Evolutionary conservation across 2,797 vertebrate species (phyloP), one percentile per base, ranked within the genome.

Genomic region (Xiphophorus birchmanni): DNA sequence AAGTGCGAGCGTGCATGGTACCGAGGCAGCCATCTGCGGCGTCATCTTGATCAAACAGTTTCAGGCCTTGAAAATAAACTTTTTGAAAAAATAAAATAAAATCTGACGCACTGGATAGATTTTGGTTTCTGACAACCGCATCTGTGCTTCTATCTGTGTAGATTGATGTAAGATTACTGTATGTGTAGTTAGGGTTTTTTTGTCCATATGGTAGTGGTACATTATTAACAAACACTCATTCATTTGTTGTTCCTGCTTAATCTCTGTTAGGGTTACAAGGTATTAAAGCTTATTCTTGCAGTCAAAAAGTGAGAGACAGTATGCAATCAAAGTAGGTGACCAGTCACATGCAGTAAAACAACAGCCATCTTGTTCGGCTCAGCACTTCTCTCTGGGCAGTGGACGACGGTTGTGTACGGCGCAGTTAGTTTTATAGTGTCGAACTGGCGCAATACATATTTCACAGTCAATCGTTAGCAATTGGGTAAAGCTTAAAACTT

Each of bases 1-100:
- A 56, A 56, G 54, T 56, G 54, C 26, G 26, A 56, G 10, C 23
- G 10, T 1, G 54, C 23, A 12, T 56, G 26, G 26, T 56, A 56
- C 54, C 26, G 54, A 56, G 10, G 26, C 54, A 56, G 26, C 54
- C 26, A 56, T n/a, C 54, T n/a, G 26, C 54, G 23, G 26, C 26
- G 54, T n/a, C 54, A 56, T 56, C 54, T 56, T 56, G 54, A 56
- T 56, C 54, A 58, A 58, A 58, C 54, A 58, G 26, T 58, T 58
- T 58, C 26, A 13, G 56, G 26, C 56, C 56, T 58, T 5, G 11
- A 29, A 15, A 58, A 29, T 58, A 29, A 58, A 29, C n/a, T 58
- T 29, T 15, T 56, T 26, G 50, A n/a, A n/a, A 11, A 54, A 56
- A n/a, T n/a, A n/a, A 4, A 56, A 1, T 11, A 0, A 60, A 60